Base-by-base conservation (phyloP, 1,140 invertebrate species). In the Atta cephalotes region DNA sequence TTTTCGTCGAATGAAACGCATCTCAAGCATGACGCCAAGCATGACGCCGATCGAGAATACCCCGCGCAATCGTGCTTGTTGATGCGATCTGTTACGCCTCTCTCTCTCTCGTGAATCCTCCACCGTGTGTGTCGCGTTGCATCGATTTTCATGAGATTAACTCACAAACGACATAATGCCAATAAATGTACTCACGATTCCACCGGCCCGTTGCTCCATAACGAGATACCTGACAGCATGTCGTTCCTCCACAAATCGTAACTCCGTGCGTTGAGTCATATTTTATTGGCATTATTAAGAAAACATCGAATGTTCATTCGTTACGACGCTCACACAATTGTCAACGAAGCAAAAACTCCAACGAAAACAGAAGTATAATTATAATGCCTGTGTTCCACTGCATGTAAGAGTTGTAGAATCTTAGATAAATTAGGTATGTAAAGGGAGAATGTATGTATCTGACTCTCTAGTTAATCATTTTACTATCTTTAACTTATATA, bases 301-400 rank as follows among this genome's bases (percentile, higher is more conserved):
- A 35, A 49, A 74, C 68, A 21, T 62, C 9, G 12, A 72, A 82
- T 18, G 39, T 9, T 25, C 78, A 70, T 10, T 45, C 39, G n/a
- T 53, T 53, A 68, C 49, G 49, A 80, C 63, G 49, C 14, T 70
- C 35, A 68, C 3, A 68, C 4, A 70, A 39, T 4, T 70, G 28
- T 80, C 63, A 80, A 80, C 78, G 78, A 80, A 80, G 28, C 18
- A 10, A 0, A 28, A 72, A 9, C 9, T 70, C 2, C 49, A 70
- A 70, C 63, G 63, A 79, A 28, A 6, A 21, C 18, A 45, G 35
- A 35, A 35, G 21, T 45, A 35, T 21, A n/a, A 2, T 7, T 28
- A 25, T 53, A 60, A 58, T 28, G 16, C 7, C 1, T 39, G 25
- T 74, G 70, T 58, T 62, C 74, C 6, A 21, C 6, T 49, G 28